Percentiles rank a stretch among this genome's conserved stretches.
Evolutionary conservation across 2,113 vertebrate species (phyloP).

Genomic region (Sinosuthora webbiana): DNA sequence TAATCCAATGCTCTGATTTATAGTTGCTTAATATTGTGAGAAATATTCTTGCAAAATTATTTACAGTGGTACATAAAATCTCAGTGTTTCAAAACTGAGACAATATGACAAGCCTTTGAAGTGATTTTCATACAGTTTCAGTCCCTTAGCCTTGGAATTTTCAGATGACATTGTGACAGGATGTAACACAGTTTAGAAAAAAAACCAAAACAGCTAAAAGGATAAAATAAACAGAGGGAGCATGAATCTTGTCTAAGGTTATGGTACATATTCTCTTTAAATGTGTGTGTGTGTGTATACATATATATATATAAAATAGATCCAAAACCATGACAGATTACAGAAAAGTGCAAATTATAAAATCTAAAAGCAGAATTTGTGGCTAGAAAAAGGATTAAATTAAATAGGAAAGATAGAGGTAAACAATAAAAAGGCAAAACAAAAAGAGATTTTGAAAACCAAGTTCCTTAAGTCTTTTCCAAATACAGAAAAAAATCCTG

Average conservation of each 20-base stretch:
- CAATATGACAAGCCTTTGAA: background rate
- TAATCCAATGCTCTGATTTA: background rate
- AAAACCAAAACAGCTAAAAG: background rate
- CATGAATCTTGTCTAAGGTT: background rate
- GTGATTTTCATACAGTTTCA: background rate
- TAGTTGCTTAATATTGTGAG: background rate
- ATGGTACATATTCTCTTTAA: background rate
- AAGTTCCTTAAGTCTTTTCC: background rate
- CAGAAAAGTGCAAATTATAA: background rate
- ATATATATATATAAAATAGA: background rate
- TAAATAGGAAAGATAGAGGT: background rate
- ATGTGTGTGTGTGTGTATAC: rapidly evolving
- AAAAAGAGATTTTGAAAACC: background rate
- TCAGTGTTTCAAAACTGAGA: background rate
- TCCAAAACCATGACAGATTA: background rate
- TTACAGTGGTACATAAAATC: background rate
- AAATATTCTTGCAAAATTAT: background rate
- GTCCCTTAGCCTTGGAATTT: background rate
- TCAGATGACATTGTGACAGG: background rate
- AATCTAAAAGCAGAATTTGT: background rate
- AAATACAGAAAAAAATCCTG: background rate
- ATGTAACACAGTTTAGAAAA: background rate
- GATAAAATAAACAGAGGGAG: background rate
- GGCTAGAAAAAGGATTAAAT: background rate
- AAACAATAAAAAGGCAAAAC: background rate